Conservation (phyloP, 2,113 vertebrate species). For the Lethenteron reissneri region DNA sequence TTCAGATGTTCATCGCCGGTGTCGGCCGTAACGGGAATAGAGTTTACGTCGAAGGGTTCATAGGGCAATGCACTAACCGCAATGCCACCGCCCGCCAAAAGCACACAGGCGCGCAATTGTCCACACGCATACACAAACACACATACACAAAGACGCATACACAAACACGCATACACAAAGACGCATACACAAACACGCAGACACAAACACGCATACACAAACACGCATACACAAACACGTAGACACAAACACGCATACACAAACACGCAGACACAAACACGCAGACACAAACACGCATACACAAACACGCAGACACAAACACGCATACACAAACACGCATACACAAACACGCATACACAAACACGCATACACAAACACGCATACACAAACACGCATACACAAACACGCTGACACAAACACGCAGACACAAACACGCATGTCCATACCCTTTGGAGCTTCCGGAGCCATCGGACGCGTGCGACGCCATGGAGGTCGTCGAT, state of each 20-base stretch:
- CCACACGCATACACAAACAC: neutral
- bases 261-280: neutral
- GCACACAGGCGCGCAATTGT: neutral
- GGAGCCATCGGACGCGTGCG: neutral
- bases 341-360: neutral
- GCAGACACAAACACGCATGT: neutral
- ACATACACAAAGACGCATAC: neutral
- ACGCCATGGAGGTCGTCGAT: neutral
- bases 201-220: no score
- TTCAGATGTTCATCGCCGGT: no score
- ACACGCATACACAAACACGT: neutral
- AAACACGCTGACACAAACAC: neutral
- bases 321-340: neutral
- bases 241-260: neutral
- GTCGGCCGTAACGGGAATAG: no score
- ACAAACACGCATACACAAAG: no score
- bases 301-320: neutral
- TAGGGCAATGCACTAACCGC: neutral
- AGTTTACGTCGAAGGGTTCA: no score
- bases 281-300: neutral
- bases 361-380: neutral
- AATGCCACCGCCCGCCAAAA: neutral
- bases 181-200: no score
- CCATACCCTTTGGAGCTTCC: conserved; percentile 2
- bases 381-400: neutral